Conservation (phyloP, 1,140 invertebrate genomes). For the Drosophila teissieri region DNA sequence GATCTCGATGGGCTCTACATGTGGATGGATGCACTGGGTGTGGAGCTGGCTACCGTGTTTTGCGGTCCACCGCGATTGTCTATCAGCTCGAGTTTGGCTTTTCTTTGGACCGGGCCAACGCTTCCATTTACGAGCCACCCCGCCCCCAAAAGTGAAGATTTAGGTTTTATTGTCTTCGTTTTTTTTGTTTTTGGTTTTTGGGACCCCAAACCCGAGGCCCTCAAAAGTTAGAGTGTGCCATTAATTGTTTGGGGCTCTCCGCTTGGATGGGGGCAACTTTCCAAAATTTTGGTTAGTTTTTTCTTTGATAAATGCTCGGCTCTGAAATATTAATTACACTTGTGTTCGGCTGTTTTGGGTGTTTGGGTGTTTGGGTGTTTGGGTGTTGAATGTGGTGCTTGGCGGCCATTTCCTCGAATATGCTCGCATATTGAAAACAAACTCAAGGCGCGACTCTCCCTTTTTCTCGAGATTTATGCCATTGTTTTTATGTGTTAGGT, state of each 20-base stretch:
- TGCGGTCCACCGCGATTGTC: constrained; percentile 47
- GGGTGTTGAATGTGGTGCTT: constrained; percentile 71
- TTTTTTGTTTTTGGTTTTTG: neutral
- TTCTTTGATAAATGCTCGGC: constrained; percentile 72
- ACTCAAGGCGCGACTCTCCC: constrained; percentile 41
- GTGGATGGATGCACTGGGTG: constrained; percentile 4
- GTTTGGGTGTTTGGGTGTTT: constrained; percentile 49
- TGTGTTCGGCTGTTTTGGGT: constrained; percentile 45
- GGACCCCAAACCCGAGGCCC: constrained; percentile 6
- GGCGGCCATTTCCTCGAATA: constrained; percentile 46
- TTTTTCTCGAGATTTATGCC: constrained; percentile 60
- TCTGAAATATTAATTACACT: constrained; percentile 81
- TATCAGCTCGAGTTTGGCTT: constrained; percentile 38
- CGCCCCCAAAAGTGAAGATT: constrained; percentile 1
- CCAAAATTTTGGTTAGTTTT: constrained; percentile 61
- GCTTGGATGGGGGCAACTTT: constrained; percentile 56
- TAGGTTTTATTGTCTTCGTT: constrained; percentile 60
- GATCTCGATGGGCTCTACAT: no score
- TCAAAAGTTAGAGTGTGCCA: constrained; percentile 66
- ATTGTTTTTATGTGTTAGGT: constrained; percentile 49
- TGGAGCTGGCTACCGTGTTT: constrained; percentile 37
- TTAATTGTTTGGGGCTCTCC: constrained; percentile 62
- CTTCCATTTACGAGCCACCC: constrained; percentile 15
- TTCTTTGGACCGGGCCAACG: constrained; percentile 27
- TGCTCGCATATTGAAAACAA: constrained; percentile 70